A percentile compares a stretch with the other conserved stretches of the same genome.
These are phyloP conservation scores for Vimba vimba DNA, from an alignment of 2,113 vertebrate species.

Conservation along the genomic window DNA sequence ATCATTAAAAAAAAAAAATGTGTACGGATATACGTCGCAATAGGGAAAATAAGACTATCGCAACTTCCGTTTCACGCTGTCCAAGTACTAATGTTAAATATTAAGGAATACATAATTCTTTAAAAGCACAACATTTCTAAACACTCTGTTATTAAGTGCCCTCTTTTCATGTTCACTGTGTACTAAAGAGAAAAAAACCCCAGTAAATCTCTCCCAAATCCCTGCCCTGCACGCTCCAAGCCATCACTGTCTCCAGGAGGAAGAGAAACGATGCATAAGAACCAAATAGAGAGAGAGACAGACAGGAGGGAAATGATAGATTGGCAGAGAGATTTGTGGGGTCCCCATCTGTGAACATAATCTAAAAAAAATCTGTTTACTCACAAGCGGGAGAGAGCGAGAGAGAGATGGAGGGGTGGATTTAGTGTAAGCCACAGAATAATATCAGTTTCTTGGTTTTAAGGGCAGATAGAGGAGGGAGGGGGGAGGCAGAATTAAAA, in stretches of 20 bases:
- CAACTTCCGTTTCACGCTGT: too few relatives aligned
- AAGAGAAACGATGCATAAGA: conserved; percentile 47
- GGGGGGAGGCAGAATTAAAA: conserved; percentile 21
- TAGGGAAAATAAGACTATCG: too few relatives aligned
- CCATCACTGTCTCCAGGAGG: background rate
- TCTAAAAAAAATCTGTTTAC: conserved; percentile 67
- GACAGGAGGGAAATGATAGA: conserved; percentile 55
- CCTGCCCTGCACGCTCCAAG: conserved; percentile 3
- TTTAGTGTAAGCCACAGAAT: conserved; percentile 54
- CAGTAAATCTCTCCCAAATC: conserved; percentile 1
- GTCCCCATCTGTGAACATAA: conserved; percentile 75
- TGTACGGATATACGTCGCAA: too few relatives aligned
- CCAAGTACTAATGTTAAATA: background rate
- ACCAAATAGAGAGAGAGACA: conserved; percentile 7
- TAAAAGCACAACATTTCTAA: conserved; percentile 28
- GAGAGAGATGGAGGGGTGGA: conserved; percentile 25
- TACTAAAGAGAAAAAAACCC: background rate
- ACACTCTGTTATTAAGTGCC: conserved; percentile 20
- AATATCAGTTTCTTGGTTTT: conserved; percentile 52
- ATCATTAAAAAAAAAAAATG: too few relatives aligned
- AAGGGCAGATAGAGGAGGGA: conserved; percentile 48
- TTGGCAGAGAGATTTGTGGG: conserved; percentile 64
- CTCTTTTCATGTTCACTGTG: conserved; percentile 4
- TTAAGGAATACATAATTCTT: background rate
- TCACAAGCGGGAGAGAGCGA: conserved; percentile 39